Conservation (phyloP, 2,113 vertebrate species). For the Perca schrenkii region DNA sequence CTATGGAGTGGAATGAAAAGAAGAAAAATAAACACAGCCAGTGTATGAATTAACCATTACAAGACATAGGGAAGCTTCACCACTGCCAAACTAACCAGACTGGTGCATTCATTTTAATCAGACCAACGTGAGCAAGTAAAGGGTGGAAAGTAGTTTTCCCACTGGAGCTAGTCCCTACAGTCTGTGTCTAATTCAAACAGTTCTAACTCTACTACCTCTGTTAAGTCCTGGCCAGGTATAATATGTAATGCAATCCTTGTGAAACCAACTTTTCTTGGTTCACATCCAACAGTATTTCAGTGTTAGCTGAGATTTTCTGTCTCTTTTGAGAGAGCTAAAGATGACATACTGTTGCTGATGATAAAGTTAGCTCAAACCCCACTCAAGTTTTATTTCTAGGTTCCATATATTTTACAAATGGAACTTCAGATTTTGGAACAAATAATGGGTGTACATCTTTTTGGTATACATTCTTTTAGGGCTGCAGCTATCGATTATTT, state of each 20-base stretch:
- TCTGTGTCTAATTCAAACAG: slow-evolving; percentile 22
- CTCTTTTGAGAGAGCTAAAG: slow-evolving; percentile 43
- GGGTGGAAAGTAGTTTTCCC: slow-evolving; percentile 45
- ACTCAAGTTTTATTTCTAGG: neutral
- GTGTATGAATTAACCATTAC: slow-evolving; percentile 59
- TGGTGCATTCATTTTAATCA: slow-evolving; percentile 60
- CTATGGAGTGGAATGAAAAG: slow-evolving; percentile 14
- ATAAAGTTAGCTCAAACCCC: neutral
- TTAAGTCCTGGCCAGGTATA: slow-evolving; percentile 38
- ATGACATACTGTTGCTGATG: neutral
- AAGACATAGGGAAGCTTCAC: slow-evolving; percentile 35
- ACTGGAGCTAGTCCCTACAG: slow-evolving; percentile 22
- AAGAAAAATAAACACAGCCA: slow-evolving; percentile 8
- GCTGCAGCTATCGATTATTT: no score
- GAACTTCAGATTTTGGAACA: slow-evolving; percentile 5
- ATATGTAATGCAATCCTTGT: slow-evolving; percentile 48
- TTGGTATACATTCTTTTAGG: neutral
- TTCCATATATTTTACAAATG: neutral
- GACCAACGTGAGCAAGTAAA: slow-evolving; percentile 35
- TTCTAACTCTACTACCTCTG: slow-evolving; percentile 29
- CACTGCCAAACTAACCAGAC: slow-evolving; percentile 26
- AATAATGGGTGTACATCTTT: neutral
- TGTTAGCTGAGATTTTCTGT: slow-evolving; percentile 9
- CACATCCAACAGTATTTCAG: slow-evolving; percentile 22
- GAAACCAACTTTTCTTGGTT: slow-evolving; percentile 53